Conservation (phyloP, 2,888 invertebrate genomes). For the Aromia moschata region DNA sequence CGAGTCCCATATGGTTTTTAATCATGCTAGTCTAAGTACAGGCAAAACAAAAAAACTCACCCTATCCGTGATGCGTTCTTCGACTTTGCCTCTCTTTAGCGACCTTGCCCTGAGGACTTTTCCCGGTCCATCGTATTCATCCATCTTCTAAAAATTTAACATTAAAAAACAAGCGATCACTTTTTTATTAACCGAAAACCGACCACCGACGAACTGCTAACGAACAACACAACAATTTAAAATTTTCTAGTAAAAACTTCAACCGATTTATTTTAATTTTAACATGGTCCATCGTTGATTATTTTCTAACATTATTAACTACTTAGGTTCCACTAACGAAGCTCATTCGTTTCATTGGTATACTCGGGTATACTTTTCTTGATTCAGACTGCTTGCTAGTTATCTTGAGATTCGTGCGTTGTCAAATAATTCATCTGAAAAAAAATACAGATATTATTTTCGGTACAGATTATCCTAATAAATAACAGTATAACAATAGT, state of each 20-base stretch:
- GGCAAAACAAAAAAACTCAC: conserved; percentile 66
- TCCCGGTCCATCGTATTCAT: conserved; percentile 45
- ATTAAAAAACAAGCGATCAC: background rate
- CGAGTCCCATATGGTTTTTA: too few relatives aligned
- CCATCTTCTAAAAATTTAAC: conserved; percentile 34
- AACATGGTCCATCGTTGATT: background rate
- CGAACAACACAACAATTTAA: conserved; percentile 12
- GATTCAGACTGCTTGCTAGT: background rate
- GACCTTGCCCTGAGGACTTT: conserved; percentile 79
- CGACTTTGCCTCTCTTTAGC: conserved; percentile 81
- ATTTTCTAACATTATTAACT: conserved; percentile 6
- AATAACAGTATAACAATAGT: too few relatives aligned
- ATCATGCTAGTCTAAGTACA: too few relatives aligned
- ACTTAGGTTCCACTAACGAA: background rate
- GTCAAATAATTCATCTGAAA: conserved; percentile 20
- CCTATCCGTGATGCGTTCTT: conserved; percentile 79
- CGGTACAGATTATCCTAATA: background rate
- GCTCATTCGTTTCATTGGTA: background rate
- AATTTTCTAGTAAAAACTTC: conserved; percentile 5
- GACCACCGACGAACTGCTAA: background rate
- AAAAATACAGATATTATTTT: background rate
- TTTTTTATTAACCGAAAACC: conserved; percentile 4
- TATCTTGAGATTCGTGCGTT: background rate
- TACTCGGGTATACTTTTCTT: background rate
- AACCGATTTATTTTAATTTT: conserved; percentile 4